Conservation (phyloP, 2,113 vertebrate species). For the Micronisus gabar region DNA sequence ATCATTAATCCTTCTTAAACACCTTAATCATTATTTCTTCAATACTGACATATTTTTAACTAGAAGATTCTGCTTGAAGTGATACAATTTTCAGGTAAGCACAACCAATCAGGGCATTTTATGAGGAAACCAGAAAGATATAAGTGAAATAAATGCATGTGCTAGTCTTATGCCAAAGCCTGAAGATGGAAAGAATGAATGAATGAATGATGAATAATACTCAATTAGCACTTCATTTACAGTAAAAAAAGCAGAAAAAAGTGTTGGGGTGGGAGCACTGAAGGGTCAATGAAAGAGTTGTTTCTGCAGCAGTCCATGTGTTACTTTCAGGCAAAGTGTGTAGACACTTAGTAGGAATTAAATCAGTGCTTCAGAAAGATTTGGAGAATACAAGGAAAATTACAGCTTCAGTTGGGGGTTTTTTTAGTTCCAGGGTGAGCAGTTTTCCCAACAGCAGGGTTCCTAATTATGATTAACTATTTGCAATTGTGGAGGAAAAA, state of each 20-base stretch:
- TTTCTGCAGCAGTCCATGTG: neutral
- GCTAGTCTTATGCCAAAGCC: neutral
- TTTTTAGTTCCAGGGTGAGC: neutral
- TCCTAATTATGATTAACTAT: slow-evolving; percentile 46
- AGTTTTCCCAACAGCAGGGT: slow-evolving; percentile 27
- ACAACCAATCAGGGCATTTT: neutral
- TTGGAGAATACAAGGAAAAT: neutral
- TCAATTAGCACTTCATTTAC: neutral
- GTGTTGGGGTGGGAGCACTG: neutral
- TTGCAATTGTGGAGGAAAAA: neutral
- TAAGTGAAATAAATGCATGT: neutral
- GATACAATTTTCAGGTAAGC: neutral
- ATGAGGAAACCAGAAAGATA: neutral
- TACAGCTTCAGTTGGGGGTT: neutral
- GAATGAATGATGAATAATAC: neutral
- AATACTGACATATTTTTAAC: neutral
- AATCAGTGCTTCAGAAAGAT: neutral
- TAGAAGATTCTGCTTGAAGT: neutral
- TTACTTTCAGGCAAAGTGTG: neutral
- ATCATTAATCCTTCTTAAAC: neutral
- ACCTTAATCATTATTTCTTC: neutral
- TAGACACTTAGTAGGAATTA: neutral
- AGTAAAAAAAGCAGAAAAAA: neutral
- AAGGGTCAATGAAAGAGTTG: neutral
- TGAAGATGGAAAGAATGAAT: neutral